A percentile compares a stretch with the other conserved stretches of the same genome.
Conservation (phyloP, 2,797 vertebrate genomes). For the Sebastiscus tertius region DNA sequence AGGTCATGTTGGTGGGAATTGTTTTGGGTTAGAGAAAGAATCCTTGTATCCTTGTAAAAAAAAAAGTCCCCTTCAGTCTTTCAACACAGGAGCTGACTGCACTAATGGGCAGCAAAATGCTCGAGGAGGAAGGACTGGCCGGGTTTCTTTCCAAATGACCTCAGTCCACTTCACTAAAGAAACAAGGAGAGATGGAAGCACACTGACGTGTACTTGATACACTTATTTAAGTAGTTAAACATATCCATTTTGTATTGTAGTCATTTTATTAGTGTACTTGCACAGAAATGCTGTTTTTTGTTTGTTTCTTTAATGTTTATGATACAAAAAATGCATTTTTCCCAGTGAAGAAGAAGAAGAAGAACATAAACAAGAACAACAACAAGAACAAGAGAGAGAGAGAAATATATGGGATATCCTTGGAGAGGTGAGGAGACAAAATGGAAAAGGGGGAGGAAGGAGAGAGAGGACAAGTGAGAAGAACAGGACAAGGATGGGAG, state of each 20-base stretch:
- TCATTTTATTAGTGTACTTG: background rate
- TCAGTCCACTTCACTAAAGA: conserved; percentile 33
- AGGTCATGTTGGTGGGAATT: conserved; percentile 82
- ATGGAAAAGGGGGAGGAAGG: too few relatives aligned
- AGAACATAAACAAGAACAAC: too few relatives aligned
- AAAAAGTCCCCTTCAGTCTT: conserved; percentile 19
- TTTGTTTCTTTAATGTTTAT: background rate
- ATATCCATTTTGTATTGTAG: background rate
- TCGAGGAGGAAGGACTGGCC: conserved; percentile 22
- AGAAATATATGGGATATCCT: background rate
- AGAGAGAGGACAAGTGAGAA: background rate
- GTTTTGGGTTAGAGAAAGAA: conserved; percentile 12
- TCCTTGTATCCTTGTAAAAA: background rate
- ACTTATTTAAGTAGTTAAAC: background rate
- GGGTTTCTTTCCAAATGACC: conserved; percentile 62
- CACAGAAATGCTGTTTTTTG: background rate
- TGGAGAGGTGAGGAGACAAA: too few relatives aligned
- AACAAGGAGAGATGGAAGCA: conserved; percentile 12
- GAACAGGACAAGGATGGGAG: too few relatives aligned
- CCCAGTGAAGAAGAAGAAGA: background rate
- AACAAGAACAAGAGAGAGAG: background rate
- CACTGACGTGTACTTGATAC: background rate
- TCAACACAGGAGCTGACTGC: conserved; percentile 29
- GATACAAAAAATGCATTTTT: background rate
- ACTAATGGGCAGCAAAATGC: conserved; percentile 38